A percentile compares a stretch with the other conserved stretches of the same genome.
Conservation (phyloP, 2,113 vertebrate species). For the Taurulus bubalis region DNA sequence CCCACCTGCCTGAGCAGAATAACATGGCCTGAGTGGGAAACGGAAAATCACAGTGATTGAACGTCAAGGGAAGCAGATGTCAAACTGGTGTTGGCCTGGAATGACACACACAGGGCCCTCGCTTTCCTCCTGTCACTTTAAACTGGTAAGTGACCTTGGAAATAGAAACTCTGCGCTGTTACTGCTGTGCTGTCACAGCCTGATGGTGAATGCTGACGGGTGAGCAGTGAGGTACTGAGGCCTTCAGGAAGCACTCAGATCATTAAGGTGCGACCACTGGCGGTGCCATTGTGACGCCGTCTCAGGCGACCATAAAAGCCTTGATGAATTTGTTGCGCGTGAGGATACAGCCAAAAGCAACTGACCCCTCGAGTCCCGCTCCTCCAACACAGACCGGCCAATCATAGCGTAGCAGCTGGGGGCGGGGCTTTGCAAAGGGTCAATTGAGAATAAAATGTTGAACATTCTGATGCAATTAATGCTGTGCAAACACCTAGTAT, state of each 20-base stretch:
- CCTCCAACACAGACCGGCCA: neutral
- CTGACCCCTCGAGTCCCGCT: neutral
- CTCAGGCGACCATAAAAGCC: slow-evolving; percentile 24
- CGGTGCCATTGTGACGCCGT: slow-evolving; percentile 6
- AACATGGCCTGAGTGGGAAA: slow-evolving; percentile 51
- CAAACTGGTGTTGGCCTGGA: slow-evolving; percentile 64
- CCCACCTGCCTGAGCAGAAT: slow-evolving; percentile 56
- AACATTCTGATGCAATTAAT: neutral
- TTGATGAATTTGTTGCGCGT: slow-evolving; percentile 29
- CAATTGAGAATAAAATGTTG: neutral
- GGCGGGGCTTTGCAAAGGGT: neutral
- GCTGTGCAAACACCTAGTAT: neutral
- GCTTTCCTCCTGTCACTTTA: slow-evolving; percentile 67
- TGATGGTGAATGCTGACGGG: slow-evolving; percentile 64
- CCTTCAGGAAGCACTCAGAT: slow-evolving; percentile 56
- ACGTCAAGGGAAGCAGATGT: slow-evolving; percentile 74
- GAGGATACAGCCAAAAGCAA: neutral
- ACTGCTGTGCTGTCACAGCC: slow-evolving; percentile 45
- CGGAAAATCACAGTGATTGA: slow-evolving; percentile 73
- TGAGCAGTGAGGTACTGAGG: slow-evolving; percentile 29
- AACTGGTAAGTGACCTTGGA: slow-evolving; percentile 76
- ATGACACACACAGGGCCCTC: slow-evolving; percentile 56
- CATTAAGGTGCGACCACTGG: slow-evolving; percentile 54
- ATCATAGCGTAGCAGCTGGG: neutral
- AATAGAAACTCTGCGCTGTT: slow-evolving; percentile 54